phyloP scores from a whole-genome alignment of 2,113 vertebrate species.

The Phocoena sinus region DNA sequence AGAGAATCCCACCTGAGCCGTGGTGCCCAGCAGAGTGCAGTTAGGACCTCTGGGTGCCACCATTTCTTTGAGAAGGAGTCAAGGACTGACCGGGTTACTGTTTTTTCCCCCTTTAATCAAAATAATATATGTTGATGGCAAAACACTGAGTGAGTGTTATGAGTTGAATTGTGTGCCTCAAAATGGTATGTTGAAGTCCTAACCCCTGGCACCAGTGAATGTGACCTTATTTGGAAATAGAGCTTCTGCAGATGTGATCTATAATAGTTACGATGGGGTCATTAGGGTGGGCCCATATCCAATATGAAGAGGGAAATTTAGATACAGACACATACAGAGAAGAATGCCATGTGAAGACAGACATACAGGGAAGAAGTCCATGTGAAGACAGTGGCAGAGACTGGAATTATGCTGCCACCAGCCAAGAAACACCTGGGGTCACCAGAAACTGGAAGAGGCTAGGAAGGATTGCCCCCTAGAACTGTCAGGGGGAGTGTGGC shows the following conservation, averaged over 20 bases:
- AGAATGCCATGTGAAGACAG: neutral
- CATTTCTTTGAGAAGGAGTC: neutral
- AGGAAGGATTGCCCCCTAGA: neutral
- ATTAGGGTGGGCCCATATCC: neutral
- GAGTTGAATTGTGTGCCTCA: neutral
- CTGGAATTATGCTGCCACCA: neutral
- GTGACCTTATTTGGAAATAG: neutral
- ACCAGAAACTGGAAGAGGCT: neutral
- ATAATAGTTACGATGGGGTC: neutral
- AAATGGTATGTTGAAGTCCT: neutral
- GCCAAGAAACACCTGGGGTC: neutral
- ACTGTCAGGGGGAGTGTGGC: neutral
- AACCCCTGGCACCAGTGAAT: neutral
- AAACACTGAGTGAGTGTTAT: neutral
- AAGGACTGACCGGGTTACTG: no score
- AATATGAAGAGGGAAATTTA: neutral
- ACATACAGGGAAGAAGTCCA: neutral
- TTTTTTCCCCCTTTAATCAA: neutral
- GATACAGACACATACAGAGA: neutral
- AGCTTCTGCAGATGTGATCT: neutral
- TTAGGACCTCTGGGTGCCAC: neutral
- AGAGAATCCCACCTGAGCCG: neutral
- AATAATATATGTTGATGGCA: neutral
- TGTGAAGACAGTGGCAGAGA: neutral
- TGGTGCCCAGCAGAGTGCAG: neutral